These are phyloP conservation scores for Drosophila kurseongensis DNA, from an alignment of 1,140 invertebrate species.

Conservation along the genomic window DNA sequence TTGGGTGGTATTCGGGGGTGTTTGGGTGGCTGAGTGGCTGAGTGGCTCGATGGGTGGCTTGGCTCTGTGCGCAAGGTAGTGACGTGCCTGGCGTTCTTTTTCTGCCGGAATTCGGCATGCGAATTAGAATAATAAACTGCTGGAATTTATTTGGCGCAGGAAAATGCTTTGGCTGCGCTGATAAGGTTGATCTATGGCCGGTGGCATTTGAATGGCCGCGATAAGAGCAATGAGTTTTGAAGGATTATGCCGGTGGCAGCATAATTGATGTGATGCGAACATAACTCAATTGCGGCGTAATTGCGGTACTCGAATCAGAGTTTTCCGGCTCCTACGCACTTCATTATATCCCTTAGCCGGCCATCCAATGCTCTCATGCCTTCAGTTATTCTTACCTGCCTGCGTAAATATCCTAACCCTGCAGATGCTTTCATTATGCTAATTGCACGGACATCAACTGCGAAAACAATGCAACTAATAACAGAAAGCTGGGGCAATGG, in stretches of 20 bases:
- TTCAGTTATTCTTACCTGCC: too few species aligned
- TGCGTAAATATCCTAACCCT: background rate
- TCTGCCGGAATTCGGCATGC: constrained; percentile 57
- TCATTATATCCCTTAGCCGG: constrained; percentile 20
- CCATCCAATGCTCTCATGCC: background rate
- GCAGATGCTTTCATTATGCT: constrained; percentile 51
- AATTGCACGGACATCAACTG: constrained; percentile 56
- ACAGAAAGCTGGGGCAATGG: constrained; percentile 8
- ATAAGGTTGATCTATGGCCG: constrained; percentile 77
- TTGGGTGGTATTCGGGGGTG: background rate
- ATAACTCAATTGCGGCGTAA: constrained; percentile 44
- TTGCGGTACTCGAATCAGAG: constrained; percentile 25
- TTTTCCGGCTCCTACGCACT: constrained; percentile 20
- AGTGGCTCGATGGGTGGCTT: background rate
- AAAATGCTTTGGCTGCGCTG: constrained; percentile 71
- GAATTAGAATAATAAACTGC: constrained; percentile 79
- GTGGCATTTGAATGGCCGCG: constrained; percentile 56
- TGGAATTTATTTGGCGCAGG: constrained; percentile 77
- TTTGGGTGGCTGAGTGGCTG: constrained; percentile 5
- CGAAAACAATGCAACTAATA: constrained; percentile 49
- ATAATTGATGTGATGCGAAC: constrained; percentile 48
- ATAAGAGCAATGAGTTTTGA: constrained; percentile 63
- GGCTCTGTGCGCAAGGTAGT: background rate
- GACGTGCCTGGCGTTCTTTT: constrained; percentile 47
- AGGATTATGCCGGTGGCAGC: constrained; percentile 52